Percentiles rank a stretch among this genome's conserved stretches.
Conservation (phyloP, 2,797 vertebrate species). For the Notolabrus celidotus region DNA sequence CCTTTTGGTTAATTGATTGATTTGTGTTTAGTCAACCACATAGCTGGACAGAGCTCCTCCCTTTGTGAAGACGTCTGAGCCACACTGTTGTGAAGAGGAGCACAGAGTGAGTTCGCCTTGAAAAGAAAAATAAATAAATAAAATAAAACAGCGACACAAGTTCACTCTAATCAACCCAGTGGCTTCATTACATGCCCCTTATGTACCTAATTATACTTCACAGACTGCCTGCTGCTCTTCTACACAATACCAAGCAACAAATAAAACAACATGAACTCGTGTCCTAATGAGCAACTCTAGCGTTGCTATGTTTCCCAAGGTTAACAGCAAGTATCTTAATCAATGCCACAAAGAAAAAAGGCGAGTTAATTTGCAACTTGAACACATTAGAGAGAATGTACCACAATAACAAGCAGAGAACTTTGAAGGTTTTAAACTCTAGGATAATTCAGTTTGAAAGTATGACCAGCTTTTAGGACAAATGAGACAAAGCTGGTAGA, state of each 20-base stretch:
- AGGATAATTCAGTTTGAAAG: not conserved
- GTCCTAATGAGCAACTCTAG: slow-evolving; percentile 43
- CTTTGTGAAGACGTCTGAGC: no score
- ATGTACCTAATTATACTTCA: slow-evolving; percentile 59
- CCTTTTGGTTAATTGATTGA: no score
- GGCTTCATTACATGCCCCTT: slow-evolving; percentile 50
- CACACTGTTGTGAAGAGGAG: no score
- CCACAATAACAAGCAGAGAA: slow-evolving; percentile 6
- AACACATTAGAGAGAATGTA: slow-evolving; percentile 31
- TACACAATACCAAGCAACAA: slow-evolving; percentile 50
- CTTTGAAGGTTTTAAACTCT: slow-evolving; percentile 7
- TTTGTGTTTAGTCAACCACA: no score
- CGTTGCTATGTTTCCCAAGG: slow-evolving; percentile 50
- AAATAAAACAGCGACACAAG: no score
- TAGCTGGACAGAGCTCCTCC: no score
- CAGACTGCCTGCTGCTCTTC: slow-evolving; percentile 40
- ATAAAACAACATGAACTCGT: slow-evolving; percentile 52
- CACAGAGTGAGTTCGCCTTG: no score
- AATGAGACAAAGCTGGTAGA: slow-evolving; percentile 36
- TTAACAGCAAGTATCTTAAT: slow-evolving; percentile 64
- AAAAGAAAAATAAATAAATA: no score
- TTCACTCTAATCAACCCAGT: slow-evolving; percentile 1
- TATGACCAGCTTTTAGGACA: slow-evolving; percentile 12
- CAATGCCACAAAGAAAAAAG: slow-evolving; percentile 44
- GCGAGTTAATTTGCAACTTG: slow-evolving; percentile 48